Percentiles rank a stretch among this genome's conserved stretches.
Conservation (phyloP, 2,888 invertebrate species). For the Idaea straminata region DNA sequence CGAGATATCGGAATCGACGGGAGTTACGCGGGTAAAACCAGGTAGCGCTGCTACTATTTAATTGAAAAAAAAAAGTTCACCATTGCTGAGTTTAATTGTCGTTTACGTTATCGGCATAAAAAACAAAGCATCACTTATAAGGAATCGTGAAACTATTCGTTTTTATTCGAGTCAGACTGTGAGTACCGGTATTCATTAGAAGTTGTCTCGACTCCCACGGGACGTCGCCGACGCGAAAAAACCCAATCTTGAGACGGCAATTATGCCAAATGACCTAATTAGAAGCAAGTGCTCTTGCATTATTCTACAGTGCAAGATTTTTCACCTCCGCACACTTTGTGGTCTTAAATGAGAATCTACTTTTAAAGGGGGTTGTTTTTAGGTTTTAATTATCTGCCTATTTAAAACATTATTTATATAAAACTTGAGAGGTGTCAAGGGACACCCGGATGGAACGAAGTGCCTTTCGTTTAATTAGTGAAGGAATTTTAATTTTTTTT, state of each 20-base stretch:
- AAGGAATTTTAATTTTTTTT: too few relatives aligned
- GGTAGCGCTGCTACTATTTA: too few relatives aligned
- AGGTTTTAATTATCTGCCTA: conserved; percentile 12
- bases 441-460: too few relatives aligned
- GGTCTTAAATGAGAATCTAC: conserved; percentile 49
- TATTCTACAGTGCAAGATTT: conserved; percentile 50
- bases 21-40: too few relatives aligned
- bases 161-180: conserved; percentile 36
- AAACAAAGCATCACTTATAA: conserved; percentile 23
- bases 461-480: too few relatives aligned
- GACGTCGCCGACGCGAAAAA: conserved; percentile 73
- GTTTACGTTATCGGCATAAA: conserved; percentile 12
- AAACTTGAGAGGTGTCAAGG: too few relatives aligned
- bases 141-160: conserved; percentile 35
- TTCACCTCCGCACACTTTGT: conserved; percentile 54
- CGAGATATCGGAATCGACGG: too few relatives aligned
- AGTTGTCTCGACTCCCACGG: conserved; percentile 57
- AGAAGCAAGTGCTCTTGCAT: conserved; percentile 44
- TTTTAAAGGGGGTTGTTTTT: conserved; percentile 48
- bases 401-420: conserved; percentile 10
- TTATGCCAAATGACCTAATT: conserved; percentile 76
- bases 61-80: background rate
- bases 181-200: conserved; percentile 59
- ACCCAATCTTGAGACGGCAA: conserved; percentile 72
- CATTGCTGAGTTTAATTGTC: background rate